Conservation (phyloP, 2,797 vertebrate species). For the Rallus crepitans region DNA sequence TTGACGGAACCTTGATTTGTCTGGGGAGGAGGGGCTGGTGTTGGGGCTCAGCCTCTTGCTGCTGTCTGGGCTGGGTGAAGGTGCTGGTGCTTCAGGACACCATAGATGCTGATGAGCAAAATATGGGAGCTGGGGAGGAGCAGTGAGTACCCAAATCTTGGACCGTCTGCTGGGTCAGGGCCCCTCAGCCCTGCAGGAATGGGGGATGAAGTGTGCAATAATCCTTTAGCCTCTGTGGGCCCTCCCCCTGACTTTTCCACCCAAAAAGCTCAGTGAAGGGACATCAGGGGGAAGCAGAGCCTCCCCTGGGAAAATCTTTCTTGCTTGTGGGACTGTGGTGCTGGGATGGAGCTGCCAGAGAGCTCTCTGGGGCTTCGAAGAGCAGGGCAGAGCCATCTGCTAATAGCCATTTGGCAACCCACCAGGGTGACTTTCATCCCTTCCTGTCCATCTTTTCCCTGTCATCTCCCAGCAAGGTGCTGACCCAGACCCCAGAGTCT, state of each 20-base stretch:
- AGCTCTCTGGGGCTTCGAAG: not conserved
- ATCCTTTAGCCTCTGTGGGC: not conserved
- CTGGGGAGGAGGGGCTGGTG: not conserved
- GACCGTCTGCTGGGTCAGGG: not conserved
- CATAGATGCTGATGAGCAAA: not conserved
- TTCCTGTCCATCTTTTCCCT: not conserved
- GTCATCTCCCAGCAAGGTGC: not conserved
- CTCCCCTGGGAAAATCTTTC: not conserved
- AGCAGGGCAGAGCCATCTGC: not conserved
- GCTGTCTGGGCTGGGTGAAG: not conserved
- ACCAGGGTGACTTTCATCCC: not conserved
- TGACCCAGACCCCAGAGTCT: not conserved
- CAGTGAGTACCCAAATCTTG: not conserved
- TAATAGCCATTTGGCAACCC: not conserved
- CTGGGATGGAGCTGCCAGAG: not conserved
- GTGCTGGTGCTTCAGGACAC: fast-evolving
- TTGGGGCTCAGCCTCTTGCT: not conserved
- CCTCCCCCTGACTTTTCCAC: not conserved
- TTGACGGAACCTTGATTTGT: not conserved
- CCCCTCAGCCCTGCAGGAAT: not conserved
- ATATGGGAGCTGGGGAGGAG: not conserved
- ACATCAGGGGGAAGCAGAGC: fast-evolving
- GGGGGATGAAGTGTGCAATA: not conserved
- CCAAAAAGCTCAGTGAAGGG: not conserved
- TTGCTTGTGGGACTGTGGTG: not conserved